Evolutionary conservation across 64 coral and sea anemone genomes (phyloP), one percentile per base, ranked within the genome.

Genomic region (Montipora efflorescens): DNA sequence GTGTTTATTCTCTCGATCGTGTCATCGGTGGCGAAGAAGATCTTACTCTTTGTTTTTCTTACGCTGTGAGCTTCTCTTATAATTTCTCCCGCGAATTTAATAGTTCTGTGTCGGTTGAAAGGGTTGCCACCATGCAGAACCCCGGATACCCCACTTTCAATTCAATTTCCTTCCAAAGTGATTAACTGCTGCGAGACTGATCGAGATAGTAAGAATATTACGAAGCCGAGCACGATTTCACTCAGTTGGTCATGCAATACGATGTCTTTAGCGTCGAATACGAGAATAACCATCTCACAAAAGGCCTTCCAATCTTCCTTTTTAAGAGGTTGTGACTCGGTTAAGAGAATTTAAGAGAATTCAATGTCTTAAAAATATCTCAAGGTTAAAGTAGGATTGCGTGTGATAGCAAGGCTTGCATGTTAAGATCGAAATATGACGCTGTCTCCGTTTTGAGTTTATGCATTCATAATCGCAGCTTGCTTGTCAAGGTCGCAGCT

Each of bases 131-230:
- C 43, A 44, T 2, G 4, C 25, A 8, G 3, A 84, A 67, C 14
- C 62, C 66, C 25, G 82, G 66, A 78, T 78, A 78, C 19, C 44
- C 19, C 66, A 49, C 62, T 8, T 10, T 36, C 57, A 62, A 55
- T 43, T 67, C 53, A 46, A 46, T 64, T 82, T 66, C 80, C 80
- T 51, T 62, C 53, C 55, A 44, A 82, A 82, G 58, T 44, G 57
- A 82, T 82, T 62, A 82, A 82, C 57, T 15, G 28, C 80, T 82
- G 80, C 16, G 80, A 36, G 28, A 57, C 53, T 57, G 53, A 67
- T 64, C 80, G 76, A 78, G 76, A 78, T 78, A 36, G 18, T 78
- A 18, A 78, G 47, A 78, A 78, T 49, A 78, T 78, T 78, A 62
- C 62, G 5, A 61, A 25, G 6, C 53, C 7, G 53, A 57, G 55